Evolutionary conservation across 2,888 invertebrate genomes (phyloP).

Genomic region (Mylabris sibirica): DNA sequence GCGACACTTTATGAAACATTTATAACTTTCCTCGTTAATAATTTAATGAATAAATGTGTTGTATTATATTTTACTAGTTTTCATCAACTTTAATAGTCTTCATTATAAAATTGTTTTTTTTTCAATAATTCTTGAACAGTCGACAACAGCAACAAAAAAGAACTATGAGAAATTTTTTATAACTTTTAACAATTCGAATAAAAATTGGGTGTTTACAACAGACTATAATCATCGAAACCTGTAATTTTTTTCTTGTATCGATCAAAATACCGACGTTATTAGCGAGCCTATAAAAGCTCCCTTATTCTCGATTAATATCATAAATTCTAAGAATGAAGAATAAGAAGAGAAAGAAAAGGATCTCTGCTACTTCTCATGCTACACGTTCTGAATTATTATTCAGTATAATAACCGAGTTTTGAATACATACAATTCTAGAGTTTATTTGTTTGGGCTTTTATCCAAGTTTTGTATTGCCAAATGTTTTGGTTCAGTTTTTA

Average conservation of each 20-base stretch:
- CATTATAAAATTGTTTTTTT: neutral
- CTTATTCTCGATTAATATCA: neutral
- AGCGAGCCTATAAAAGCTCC: slow-evolving; percentile 3
- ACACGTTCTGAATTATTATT: slow-evolving; percentile 4
- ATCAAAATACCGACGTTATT: slow-evolving; percentile 5
- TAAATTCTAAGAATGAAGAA: neutral
- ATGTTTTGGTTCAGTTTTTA: neutral
- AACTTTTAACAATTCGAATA: neutral
- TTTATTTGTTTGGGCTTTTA: slow-evolving; percentile 10
- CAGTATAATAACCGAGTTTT: slow-evolving; percentile 6
- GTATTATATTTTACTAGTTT: neutral
- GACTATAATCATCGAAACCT: slow-evolving; percentile 8
- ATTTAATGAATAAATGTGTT: neutral
- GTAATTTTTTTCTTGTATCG: slow-evolving; percentile 5
- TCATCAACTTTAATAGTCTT: neutral
- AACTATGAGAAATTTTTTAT: neutral
- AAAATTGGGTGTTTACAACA: neutral
- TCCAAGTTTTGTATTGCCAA: slow-evolving; percentile 10
- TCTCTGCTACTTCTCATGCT: neutral
- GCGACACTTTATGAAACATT: neutral
- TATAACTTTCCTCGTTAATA: neutral
- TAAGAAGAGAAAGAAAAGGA: neutral
- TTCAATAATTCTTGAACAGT: neutral
- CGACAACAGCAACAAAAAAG: neutral
- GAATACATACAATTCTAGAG: neutral